Evolutionary conservation across 2,797 vertebrate genomes (phyloP).

Genomic region (Phrynocephalus guinanensis): DNA sequence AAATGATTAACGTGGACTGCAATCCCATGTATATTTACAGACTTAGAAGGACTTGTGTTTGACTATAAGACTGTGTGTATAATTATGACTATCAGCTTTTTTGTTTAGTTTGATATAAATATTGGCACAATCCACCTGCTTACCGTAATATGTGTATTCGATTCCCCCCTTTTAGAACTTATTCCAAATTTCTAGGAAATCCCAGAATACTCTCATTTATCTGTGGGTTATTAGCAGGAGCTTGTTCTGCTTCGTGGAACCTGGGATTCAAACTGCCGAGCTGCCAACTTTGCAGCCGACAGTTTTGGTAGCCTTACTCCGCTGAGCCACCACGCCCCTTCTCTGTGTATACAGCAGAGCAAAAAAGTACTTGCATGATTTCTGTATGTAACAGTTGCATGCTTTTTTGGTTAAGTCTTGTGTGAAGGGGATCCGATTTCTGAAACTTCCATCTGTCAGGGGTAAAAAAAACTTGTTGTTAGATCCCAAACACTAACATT

Average conservation of each 20-base stretch:
- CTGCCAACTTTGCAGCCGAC: too few species aligned
- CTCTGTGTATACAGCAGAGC: neutral
- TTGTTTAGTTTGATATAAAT: conserved; percentile 4
- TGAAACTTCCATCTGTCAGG: neutral
- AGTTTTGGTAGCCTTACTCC: too few species aligned
- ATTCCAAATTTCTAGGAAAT: conserved; percentile 11
- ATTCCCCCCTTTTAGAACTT: conserved; percentile 47
- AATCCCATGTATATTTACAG: neutral
- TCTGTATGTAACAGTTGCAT: neutral
- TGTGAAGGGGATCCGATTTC: neutral
- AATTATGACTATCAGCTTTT: neutral
- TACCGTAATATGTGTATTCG: conserved; percentile 22
- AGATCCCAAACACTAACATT: neutral
- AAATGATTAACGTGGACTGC: neutral
- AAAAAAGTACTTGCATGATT: neutral
- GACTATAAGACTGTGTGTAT: conserved; percentile 21
- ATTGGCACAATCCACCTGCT: conserved; percentile 22
- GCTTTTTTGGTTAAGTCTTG: neutral
- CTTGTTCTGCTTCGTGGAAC: too few species aligned
- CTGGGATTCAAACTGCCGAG: too few species aligned
- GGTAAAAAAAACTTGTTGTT: neutral
- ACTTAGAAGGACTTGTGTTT: neutral
- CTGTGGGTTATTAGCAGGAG: neutral
- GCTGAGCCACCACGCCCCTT: neutral
- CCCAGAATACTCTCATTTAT: conserved; percentile 47